A percentile compares a stretch with the other conserved stretches of the same genome.
Evolutionary conservation across 2,113 vertebrate species (phyloP).

Genomic region (Onychostruthus taczanowskii): DNA sequence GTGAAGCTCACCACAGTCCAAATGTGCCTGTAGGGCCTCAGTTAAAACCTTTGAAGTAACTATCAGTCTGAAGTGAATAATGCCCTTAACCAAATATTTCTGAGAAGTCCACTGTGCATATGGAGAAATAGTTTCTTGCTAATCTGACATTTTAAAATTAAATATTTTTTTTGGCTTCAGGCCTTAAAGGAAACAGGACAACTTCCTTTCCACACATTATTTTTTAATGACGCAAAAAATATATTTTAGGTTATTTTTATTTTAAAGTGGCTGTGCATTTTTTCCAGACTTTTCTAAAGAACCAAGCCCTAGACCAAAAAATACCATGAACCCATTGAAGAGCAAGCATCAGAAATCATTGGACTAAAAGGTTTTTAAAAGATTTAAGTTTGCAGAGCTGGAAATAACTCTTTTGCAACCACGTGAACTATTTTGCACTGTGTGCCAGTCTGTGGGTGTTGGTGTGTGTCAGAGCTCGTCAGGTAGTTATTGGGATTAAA

Average conservation of each 20-base stretch:
- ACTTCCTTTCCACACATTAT: background rate
- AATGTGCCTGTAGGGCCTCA: constrained; percentile 29
- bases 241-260: background rate
- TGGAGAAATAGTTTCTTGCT: constrained; percentile 14
- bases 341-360: background rate
- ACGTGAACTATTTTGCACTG: background rate
- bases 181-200: constrained; percentile 1
- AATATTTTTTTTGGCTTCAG: background rate
- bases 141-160: constrained; percentile 22
- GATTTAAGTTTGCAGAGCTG: background rate
- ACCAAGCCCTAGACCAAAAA: background rate
- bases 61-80: constrained; percentile 28
- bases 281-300: background rate
- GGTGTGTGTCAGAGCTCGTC: constrained; percentile 47
- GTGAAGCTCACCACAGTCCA: constrained; percentile 26
- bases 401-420: constrained; percentile 33
- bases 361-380: background rate
- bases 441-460: constrained; percentile 12
- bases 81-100: constrained; percentile 44
- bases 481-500: background rate
- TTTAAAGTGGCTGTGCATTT: background rate
- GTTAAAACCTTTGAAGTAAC: constrained; percentile 33
- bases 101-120: background rate
- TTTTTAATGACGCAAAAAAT: background rate
- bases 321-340: background rate